Evolutionary conservation across 2,888 invertebrate genomes (phyloP).

Genomic region (Heliconius aoede): DNA sequence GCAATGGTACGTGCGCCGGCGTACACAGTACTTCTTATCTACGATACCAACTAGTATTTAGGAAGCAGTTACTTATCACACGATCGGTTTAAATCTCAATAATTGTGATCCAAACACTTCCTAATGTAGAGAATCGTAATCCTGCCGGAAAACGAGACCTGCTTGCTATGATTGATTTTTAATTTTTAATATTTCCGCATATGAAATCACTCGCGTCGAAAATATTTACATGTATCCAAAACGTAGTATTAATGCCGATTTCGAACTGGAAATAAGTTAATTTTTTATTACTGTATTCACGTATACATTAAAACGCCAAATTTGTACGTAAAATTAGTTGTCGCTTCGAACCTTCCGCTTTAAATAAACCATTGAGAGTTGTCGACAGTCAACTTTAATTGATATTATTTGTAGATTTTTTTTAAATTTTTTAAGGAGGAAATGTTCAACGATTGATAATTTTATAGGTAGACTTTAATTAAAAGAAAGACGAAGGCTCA

Average conservation of each 20-base stretch:
- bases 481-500: constrained; percentile 22
- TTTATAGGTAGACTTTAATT: constrained; percentile 12
- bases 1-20: constrained; percentile 57
- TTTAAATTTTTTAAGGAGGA: not conserved
- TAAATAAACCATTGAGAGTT: constrained; percentile 28
- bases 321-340: constrained; percentile 31
- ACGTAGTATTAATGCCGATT: constrained; percentile 55
- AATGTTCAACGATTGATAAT: not conserved
- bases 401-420: not conserved
- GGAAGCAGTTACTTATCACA: constrained; percentile 76
- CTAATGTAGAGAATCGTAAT: constrained; percentile 71
- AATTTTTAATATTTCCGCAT: constrained; percentile 69
- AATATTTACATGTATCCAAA: constrained; percentile 56
- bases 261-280: constrained; percentile 51
- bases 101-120: constrained; percentile 71
- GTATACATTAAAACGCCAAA: constrained; percentile 41
- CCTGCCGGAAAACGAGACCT: constrained; percentile 70
- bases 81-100: constrained; percentile 65
- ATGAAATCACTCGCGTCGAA: constrained; percentile 68
- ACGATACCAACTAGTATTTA: constrained; percentile 55
- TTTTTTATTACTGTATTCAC: constrained; percentile 50
- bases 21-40: constrained; percentile 37
- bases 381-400: not conserved
- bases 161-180: constrained; percentile 46
- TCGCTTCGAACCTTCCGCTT: constrained; percentile 35